Percentiles rank a stretch among this genome's conserved stretches.
Conservation (phyloP, 1,140 invertebrate species). For the Stegodyphus dumicola region DNA sequence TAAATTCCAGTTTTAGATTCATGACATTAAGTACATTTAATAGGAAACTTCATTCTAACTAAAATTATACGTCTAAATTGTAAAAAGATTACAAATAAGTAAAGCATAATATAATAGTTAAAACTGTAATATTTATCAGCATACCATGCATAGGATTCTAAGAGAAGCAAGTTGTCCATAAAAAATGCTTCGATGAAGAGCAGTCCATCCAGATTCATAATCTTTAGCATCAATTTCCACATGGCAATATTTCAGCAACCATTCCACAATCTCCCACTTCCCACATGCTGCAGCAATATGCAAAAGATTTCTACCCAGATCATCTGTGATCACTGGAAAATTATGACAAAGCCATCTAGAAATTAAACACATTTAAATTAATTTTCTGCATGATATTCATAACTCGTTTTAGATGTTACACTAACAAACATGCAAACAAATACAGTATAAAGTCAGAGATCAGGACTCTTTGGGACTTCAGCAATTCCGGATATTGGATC, state of each 20-base stretch:
- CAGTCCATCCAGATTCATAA: conserved; percentile 79
- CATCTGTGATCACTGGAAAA: conserved; percentile 65
- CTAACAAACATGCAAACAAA: background rate
- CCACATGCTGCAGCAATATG: conserved; percentile 79
- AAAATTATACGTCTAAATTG: no score
- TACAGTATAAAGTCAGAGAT: background rate
- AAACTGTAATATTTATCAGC: background rate
- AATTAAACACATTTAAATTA: background rate
- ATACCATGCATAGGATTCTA: conserved; percentile 75
- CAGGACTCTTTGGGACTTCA: no score
- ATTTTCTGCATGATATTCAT: background rate
- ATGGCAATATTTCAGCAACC: conserved; percentile 75
- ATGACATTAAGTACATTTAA: no score
- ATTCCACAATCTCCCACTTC: conserved; percentile 74
- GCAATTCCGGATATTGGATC: no score
- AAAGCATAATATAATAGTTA: background rate
- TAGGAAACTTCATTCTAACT: no score
- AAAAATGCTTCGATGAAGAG: conserved; percentile 80
- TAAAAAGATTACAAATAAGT: background rate
- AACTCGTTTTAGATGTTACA: background rate
- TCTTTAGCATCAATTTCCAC: conserved; percentile 76
- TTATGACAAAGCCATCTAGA: conserved; percentile 60
- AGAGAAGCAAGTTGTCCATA: conserved; percentile 79
- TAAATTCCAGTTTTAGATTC: no score
- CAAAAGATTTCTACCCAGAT: conserved; percentile 75